Percentiles rank a stretch among this genome's conserved stretches.
Evolutionary conservation across 2,113 vertebrate species (phyloP).

Genomic region (Pseudopodoces humilis): DNA sequence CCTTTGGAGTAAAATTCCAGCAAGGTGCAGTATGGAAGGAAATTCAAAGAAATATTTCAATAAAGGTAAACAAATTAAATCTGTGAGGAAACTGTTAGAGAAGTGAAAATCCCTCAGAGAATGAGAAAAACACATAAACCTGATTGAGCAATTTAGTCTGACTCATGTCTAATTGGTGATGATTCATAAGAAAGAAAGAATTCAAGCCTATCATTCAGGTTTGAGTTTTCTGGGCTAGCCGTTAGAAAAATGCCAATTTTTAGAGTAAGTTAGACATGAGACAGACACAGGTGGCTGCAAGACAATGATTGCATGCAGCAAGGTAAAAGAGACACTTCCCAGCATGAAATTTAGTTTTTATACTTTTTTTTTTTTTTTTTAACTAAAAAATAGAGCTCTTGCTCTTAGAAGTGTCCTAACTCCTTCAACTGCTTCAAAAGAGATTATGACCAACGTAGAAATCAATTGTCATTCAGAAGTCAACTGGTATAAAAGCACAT

Average conservation of each 20-base stretch:
- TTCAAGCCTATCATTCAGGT: neutral
- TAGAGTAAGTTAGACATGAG: neutral
- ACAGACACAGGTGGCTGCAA: neutral
- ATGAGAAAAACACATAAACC: neutral
- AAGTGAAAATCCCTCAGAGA: neutral
- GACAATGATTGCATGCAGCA: neutral
- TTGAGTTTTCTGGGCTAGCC: neutral
- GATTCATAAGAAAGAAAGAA: neutral
- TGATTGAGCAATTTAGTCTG: neutral
- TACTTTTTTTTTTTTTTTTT: neutral
- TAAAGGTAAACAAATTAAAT: neutral
- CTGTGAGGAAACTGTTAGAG: neutral
- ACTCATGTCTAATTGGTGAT: neutral
- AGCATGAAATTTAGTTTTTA: neutral
- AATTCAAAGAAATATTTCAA: neutral
- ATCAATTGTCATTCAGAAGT: neutral
- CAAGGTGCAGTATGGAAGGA: neutral
- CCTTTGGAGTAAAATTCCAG: neutral
- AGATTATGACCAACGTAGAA: neutral
- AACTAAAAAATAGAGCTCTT: neutral
- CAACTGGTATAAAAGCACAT: neutral
- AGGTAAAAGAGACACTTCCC: neutral
- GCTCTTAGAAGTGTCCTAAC: neutral
- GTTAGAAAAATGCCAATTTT: neutral
- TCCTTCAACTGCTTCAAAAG: neutral